phyloP scores from a whole-genome alignment of 2,888 invertebrate genomes.

The Fragum fragum region DNA sequence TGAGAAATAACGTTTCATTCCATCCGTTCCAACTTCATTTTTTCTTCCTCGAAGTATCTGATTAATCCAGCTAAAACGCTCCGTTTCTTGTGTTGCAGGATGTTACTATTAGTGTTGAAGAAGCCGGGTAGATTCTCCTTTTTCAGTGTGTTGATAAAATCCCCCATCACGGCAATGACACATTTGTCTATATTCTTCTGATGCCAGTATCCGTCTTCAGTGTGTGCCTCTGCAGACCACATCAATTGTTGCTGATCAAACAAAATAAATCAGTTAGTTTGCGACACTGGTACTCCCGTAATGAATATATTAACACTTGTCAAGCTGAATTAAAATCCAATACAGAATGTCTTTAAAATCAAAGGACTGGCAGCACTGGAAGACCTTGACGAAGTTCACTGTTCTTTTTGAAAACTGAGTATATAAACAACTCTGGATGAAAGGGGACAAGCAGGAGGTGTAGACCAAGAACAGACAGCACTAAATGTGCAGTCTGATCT shows the following conservation, averaged over 20 bases:
- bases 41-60: conserved; percentile 21
- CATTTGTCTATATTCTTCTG: conserved; percentile 40
- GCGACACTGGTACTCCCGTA: too few species aligned
- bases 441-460: too few species aligned
- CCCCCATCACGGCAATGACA: conserved; percentile 35
- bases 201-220: conserved; percentile 38
- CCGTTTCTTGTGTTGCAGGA: conserved; percentile 42
- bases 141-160: conserved; percentile 23
- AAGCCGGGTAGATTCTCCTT: conserved; percentile 33
- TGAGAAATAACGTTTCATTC: not conserved
- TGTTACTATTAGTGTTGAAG: conserved; percentile 28
- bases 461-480: too few species aligned
- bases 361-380: too few species aligned
- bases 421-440: too few species aligned
- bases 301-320: too few species aligned
- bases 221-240: conserved; percentile 38
- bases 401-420: too few species aligned
- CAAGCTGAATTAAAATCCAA: too few species aligned
- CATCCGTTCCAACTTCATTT: conserved; percentile 11
- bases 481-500: too few species aligned
- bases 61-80: conserved; percentile 16
- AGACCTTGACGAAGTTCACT: too few species aligned
- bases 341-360: too few species aligned
- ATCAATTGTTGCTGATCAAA: conserved; percentile 39
- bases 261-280: too few species aligned